Evolutionary conservation across 2,113 vertebrate species (phyloP), one percentile per base, ranked within the genome.

Genomic region (Petromus typicus): DNA sequence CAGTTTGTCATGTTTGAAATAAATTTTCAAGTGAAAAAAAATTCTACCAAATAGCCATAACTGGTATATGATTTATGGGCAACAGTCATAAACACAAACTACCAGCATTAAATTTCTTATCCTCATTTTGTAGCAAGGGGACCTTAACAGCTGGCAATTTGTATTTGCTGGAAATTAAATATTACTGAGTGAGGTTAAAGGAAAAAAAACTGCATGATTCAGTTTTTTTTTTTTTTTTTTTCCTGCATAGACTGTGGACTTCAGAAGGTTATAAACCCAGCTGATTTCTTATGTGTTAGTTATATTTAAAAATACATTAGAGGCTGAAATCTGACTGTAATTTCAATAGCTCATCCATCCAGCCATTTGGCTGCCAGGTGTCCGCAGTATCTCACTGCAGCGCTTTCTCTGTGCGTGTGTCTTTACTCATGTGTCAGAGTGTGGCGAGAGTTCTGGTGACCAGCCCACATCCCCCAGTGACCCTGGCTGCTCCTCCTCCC

Each of bases 161-260:
- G 82, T 94, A 94, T 93, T 89, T 84, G 54, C 66, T 96, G 30
- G 75, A 89, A 97, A 96, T 97, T 95, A 95, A 86, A 91, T 95
- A 94, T 64, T 94, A 95, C 83, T 84, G 69, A 95, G 80, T 94
- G 86, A 92, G 51, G 43, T 91, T 90, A 93, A 83, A 88, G 48
- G 0, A 16, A 16, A 59, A 91, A 86, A 95, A 57, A 87, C n/a
- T 82, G 23, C 2, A 67, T 92, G 64, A 90, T 89, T 64, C 76
- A 66, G 61, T 93, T 92, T 18, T 69, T 92, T 81, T 93, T 90
- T 84, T 75, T 7, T 27, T 43, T 66, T 51, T 51, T n/a, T n/a
- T n/a, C 16, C 2, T 78, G 69, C 18, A 56, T 30, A 54, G 7
- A 56, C 25, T 82, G 4, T 79, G 94, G 93, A 87, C 94, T 93